phyloP scores from a whole-genome alignment of 2,797 vertebrate species.

The Hemibagrus guttatus region DNA sequence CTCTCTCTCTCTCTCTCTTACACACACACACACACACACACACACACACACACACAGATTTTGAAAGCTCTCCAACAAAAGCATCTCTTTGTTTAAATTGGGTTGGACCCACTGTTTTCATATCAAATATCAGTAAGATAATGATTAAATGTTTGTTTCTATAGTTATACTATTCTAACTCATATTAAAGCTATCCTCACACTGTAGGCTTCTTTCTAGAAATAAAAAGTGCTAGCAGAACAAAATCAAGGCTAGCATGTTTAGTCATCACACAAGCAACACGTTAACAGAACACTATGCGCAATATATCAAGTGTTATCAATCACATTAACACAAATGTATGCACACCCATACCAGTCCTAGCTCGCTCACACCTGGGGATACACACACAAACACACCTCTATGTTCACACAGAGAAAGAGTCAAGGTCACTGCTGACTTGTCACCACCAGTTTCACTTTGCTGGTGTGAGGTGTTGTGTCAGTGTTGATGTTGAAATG shows the following conservation, averaged over 20 bases:
- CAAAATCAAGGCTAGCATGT: constrained; percentile 18
- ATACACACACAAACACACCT: constrained; percentile 26
- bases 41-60: neutral
- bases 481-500: neutral
- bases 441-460: neutral
- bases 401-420: constrained; percentile 2
- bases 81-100: constrained; percentile 70
- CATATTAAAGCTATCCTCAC: constrained; percentile 73
- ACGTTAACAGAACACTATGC: neutral
- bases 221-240: constrained; percentile 54
- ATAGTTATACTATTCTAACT: constrained; percentile 72
- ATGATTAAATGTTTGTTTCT: constrained; percentile 73
- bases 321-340: neutral
- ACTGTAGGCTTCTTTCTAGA: constrained; percentile 72
- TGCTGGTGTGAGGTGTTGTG: constrained; percentile 7
- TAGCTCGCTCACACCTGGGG: neutral
- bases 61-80: constrained; percentile 23
- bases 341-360: neutral
- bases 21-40: constrained; percentile 21
- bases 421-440: constrained; percentile 21
- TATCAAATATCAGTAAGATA: constrained; percentile 83
- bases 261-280: constrained; percentile 1
- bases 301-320: neutral
- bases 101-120: constrained; percentile 76
- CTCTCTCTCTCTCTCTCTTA: neutral